phyloP scores from a whole-genome alignment of 1,140 invertebrate species.

The Anastrepha obliqua region DNA sequence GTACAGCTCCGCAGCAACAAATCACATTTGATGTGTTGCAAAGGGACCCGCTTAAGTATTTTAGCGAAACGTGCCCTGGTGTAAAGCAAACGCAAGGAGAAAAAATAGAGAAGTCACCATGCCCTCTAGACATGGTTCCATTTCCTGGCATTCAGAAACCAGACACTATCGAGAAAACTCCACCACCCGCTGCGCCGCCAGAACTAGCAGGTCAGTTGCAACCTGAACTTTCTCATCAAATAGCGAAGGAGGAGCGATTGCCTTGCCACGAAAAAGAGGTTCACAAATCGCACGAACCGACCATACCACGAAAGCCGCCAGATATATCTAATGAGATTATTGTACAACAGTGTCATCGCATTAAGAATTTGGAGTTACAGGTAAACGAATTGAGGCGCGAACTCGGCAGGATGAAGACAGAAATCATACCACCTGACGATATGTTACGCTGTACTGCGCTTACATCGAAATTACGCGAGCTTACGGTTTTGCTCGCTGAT shows the following conservation, averaged over 20 bases:
- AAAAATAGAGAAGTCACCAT: background rate
- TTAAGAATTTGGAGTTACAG: constrained; percentile 40
- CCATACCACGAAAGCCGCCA: background rate
- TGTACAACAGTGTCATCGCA: constrained; percentile 1
- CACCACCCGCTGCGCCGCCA: background rate
- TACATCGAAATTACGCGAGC: constrained; percentile 5
- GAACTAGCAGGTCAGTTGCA: too few species aligned
- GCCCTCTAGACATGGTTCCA: background rate
- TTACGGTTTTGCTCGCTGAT: background rate
- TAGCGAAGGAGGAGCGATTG: background rate
- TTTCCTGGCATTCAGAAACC: background rate
- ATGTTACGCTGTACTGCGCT: constrained; percentile 5
- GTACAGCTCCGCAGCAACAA: background rate
- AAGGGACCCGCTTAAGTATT: background rate
- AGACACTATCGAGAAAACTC: background rate
- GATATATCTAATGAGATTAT: constrained; percentile 8
- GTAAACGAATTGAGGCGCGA: constrained; percentile 13
- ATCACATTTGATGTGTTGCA: background rate
- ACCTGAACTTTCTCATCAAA: background rate
- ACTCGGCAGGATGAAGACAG: background rate
- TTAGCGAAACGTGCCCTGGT: background rate
- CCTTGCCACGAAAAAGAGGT: background rate
- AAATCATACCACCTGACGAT: constrained; percentile 30
- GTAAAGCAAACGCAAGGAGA: background rate
- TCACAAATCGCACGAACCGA: too few species aligned